Evolutionary conservation across 35 echinoderm and acorn worm genomes (phyloP).

Genomic region (Diadema setosum): DNA sequence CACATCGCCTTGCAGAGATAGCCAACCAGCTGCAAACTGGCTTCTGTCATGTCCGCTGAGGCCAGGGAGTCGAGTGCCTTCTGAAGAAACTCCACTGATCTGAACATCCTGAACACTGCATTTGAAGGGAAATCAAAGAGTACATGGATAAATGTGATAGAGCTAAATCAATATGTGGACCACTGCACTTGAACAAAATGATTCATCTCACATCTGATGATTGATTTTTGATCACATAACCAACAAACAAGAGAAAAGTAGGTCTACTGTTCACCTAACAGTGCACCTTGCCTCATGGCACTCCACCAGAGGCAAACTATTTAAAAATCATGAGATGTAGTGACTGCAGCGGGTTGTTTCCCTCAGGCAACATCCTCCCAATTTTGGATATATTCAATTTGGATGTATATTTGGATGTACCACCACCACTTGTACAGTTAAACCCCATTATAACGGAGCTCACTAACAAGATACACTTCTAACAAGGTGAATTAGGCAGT

Average conservation of each 20-base stretch:
- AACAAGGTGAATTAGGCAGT: too few relatives aligned
- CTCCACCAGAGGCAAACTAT: too few relatives aligned
- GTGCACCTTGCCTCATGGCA: too few relatives aligned
- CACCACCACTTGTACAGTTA: too few relatives aligned
- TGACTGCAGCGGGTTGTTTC: too few relatives aligned
- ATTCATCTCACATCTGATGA: background rate
- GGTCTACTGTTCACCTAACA: background rate
- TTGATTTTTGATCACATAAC: background rate
- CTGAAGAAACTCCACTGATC: conserved; percentile 69
- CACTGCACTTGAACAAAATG: background rate
- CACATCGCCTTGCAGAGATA: conserved; percentile 62
- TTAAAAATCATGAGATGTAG: too few relatives aligned
- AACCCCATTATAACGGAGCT: too few relatives aligned
- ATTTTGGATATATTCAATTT: too few relatives aligned
- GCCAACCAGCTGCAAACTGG: conserved; percentile 42
- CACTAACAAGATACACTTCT: too few relatives aligned
- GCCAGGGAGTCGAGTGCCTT: conserved; percentile 62
- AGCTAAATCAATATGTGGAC: background rate
- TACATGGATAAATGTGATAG: background rate
- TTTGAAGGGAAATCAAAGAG: background rate
- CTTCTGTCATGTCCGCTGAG: conserved; percentile 56
- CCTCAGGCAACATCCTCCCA: too few relatives aligned
- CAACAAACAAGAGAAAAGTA: background rate
- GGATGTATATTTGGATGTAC: too few relatives aligned
- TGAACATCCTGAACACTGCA: conserved; percentile 83